Evolutionary conservation across 1,140 invertebrate genomes (phyloP), one percentile per base, ranked within the genome.

Genomic region (Drosophila sulfurigaster): DNA sequence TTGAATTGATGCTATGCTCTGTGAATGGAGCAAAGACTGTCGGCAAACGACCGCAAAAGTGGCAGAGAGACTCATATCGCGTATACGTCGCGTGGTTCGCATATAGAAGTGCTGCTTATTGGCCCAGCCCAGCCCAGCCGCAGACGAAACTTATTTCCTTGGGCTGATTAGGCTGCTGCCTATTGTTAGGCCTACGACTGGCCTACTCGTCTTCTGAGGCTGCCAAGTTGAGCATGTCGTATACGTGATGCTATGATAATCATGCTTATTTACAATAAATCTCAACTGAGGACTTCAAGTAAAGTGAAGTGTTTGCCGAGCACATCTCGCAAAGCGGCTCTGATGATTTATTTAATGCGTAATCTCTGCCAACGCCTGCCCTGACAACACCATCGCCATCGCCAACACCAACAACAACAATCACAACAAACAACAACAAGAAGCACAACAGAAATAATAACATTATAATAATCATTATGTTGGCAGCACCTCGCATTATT

Each of bases 211-310:
- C 30, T 48, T 35, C 45, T 30, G n/a, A 25, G n/a, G 16, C 35
- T 58, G 62, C 45, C 63, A 45, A 54, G 81, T 16, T 60, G 62
- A 66, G 51, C 75, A 57, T 70, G 80, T 80, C 83, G 83, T 82
- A 88, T 87, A 87, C 83, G 83, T 87, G 83, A 83, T 88, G 80
- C 83, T 69, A 88, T 80, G 83, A 88, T 87, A 87, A 87, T 87
- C 83, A 88, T 83, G 83, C 83, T 88, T 87, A 87, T 87, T 87
- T 81, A 87, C 85, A 87, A 88, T 87, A 87, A 87, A 87, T 87
- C 83, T 88, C 73, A 64, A 48, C 83, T 49, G 60, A 57, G 63
- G 43, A 64, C 74, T 68, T 52, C 43, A 77, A 79, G 59, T 75
- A 45, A 65, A 80, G 66, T 80, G 83, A 88, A 87, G 83, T 88